These are phyloP conservation scores for Synanthedon vespiformis DNA, from an alignment of 2,888 invertebrate genomes.

Conservation along the genomic window DNA sequence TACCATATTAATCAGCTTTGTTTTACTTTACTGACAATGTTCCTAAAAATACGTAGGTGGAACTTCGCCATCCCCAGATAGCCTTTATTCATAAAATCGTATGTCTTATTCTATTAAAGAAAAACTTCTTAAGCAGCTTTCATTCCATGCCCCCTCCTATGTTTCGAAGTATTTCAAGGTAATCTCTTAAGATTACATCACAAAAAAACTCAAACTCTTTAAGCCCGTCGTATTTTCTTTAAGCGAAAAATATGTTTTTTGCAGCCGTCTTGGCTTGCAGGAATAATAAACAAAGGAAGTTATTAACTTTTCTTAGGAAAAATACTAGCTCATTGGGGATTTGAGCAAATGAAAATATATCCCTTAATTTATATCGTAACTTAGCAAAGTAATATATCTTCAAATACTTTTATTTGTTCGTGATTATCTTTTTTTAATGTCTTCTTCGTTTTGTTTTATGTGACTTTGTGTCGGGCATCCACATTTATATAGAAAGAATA, in stretches of 20 bases:
- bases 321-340: slow-evolving; percentile 22
- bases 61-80: no score
- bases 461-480: no score
- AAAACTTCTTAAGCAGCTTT: slow-evolving; percentile 26
- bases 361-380: slow-evolving; percentile 19
- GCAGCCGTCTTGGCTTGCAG: slow-evolving; percentile 20
- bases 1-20: no score
- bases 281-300: slow-evolving; percentile 46
- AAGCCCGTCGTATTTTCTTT: slow-evolving; percentile 52
- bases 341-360: slow-evolving; percentile 15
- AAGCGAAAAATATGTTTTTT: slow-evolving; percentile 47
- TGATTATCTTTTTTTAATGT: no score
- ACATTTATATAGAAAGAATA: no score
- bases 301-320: slow-evolving; percentile 38
- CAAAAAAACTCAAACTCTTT: slow-evolving; percentile 49
- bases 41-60: no score
- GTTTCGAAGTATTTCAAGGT: slow-evolving; percentile 49
- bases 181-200: slow-evolving; percentile 57
- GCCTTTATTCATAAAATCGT: no score
- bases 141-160: slow-evolving; percentile 22
- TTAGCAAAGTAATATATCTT: slow-evolving; percentile 6
- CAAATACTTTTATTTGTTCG: neutral
- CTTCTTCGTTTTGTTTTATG: no score
- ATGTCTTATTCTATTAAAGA: no score
- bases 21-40: no score